phyloP scores from a whole-genome alignment of 2,797 vertebrate genomes.

The Pantherophis vulpinus region DNA sequence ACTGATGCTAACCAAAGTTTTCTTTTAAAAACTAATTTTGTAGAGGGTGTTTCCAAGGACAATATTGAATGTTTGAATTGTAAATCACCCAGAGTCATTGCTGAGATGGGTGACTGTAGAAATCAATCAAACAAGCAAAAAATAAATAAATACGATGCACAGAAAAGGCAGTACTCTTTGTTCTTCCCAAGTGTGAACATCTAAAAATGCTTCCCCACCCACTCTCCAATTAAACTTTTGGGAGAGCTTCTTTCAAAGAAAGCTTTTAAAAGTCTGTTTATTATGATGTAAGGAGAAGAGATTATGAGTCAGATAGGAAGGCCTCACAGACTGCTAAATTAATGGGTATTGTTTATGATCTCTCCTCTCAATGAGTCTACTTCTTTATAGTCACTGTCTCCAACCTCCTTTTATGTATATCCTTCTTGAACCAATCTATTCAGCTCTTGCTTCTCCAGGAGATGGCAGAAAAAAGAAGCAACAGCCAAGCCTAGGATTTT shows the following conservation, averaged over 20 bases:
- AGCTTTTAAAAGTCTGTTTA: background rate
- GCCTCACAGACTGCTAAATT: background rate
- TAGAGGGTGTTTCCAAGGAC: background rate
- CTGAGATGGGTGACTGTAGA: background rate
- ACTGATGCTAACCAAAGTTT: background rate
- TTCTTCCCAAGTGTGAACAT: background rate
- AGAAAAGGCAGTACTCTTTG: background rate
- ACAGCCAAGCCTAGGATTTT: too few relatives aligned
- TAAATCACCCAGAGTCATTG: background rate
- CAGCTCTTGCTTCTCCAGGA: background rate
- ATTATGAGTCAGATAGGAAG: background rate
- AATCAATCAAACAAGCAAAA: background rate
- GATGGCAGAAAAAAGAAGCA: background rate
- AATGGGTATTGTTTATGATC: background rate
- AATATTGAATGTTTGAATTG: background rate
- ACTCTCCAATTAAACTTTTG: background rate
- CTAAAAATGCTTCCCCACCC: background rate
- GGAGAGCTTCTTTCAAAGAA: background rate
- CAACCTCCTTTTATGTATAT: background rate
- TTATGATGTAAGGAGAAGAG: background rate
- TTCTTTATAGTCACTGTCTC: background rate
- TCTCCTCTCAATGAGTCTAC: background rate
- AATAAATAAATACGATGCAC: background rate
- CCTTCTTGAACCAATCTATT: background rate
- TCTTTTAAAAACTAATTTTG: background rate